phyloP scores from a whole-genome alignment of 2,113 vertebrate species.

The Crypturellus undulatus region DNA sequence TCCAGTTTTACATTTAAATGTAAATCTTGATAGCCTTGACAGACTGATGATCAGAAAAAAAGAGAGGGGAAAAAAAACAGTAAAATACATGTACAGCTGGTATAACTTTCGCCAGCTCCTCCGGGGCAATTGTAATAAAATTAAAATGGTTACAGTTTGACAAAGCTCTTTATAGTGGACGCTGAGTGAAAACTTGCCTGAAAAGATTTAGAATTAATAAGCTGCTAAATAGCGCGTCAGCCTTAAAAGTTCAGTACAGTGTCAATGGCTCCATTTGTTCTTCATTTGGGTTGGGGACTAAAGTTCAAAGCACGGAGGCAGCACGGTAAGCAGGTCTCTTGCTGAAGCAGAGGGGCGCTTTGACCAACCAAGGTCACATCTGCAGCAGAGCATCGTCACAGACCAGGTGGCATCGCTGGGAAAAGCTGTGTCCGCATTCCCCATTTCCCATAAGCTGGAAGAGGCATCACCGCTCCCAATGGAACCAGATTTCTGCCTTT shows the following conservation, averaged over 20 bases:
- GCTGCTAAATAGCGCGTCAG: not conserved
- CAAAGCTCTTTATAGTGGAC: not conserved
- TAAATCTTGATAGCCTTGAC: conserved; percentile 70
- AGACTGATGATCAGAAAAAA: conserved; percentile 53
- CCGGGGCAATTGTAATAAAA: conserved; percentile 12
- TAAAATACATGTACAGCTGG: conserved; percentile 54
- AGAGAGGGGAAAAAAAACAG: conserved; percentile 10
- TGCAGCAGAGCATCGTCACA: not conserved
- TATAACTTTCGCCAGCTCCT: conserved; percentile 61
- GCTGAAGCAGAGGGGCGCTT: not conserved
- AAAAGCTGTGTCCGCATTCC: fast-evolving
- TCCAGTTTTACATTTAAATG: conserved; percentile 73
- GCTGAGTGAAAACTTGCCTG: not conserved
- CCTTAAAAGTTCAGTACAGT: conserved; percentile 6
- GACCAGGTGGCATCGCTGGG: not conserved
- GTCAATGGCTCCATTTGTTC: not conserved
- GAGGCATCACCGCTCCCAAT: fast-evolving
- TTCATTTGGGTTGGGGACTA: not conserved
- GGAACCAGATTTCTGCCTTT: not conserved
- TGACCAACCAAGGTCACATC: not conserved
- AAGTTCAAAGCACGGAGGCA: not conserved
- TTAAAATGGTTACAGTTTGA: not conserved
- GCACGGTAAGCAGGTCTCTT: not conserved
- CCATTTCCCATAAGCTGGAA: fast-evolving
- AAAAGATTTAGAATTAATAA: conserved; percentile 4